These are phyloP conservation scores for Isaurus tuberculatus DNA, from an alignment of 92 coral and sea anemone species.

Conservation along the genomic window DNA sequence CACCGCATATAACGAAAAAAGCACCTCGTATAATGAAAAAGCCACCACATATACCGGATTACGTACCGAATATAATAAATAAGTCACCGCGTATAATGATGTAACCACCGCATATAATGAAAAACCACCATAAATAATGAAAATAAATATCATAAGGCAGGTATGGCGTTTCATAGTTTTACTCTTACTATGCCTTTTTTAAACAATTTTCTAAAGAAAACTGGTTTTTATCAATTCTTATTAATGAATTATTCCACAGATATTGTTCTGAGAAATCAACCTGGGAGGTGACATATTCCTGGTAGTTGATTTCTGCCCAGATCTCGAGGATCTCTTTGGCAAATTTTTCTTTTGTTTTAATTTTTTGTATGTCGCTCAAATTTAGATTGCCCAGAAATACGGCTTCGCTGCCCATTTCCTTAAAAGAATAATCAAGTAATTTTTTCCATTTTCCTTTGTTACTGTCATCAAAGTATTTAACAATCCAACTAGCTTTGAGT, in stretches of 20 bases:
- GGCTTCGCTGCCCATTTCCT: neutral
- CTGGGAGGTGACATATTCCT: neutral
- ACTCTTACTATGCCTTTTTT: too few relatives aligned
- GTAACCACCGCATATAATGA: slow-evolving; percentile 4
- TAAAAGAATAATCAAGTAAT: neutral
- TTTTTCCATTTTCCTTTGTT: slow-evolving; percentile 17
- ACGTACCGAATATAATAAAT: neutral
- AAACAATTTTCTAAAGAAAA: too few relatives aligned
- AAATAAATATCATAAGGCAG: too few relatives aligned
- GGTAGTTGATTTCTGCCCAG: neutral
- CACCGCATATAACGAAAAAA: too few relatives aligned
- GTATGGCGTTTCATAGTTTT: slow-evolving; percentile 16
- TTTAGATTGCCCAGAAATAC: neutral
- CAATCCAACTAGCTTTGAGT: neutral
- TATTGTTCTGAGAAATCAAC: neutral
- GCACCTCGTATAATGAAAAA: neutral
- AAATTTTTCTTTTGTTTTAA: neutral
- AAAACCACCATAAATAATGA: too few relatives aligned
- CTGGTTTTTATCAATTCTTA: neutral
- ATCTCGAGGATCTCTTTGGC: neutral
- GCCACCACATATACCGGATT: neutral
- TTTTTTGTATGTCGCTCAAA: neutral
- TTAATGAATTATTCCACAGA: neutral
- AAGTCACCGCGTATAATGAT: neutral
- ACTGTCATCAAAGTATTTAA: neutral